These are phyloP conservation scores for Lasius platythorax DNA, from an alignment of 2,888 invertebrate species.

Conservation along the genomic window DNA sequence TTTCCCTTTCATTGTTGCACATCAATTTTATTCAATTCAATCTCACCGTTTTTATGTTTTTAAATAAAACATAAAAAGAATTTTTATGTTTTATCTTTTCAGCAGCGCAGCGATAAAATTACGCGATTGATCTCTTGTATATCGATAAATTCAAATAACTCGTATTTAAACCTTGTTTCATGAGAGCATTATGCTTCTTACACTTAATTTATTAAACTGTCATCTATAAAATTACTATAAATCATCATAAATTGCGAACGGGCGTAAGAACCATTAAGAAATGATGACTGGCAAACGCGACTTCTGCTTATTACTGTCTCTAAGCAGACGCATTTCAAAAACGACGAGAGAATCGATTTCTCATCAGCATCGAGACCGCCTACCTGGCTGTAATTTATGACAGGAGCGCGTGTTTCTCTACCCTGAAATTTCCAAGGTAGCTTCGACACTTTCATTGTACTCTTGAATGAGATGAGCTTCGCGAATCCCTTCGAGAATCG, in stretches of 20 bases:
- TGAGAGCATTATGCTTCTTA: not conserved
- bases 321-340: constrained; percentile 8
- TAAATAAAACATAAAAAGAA: not conserved
- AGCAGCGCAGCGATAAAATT: not conserved
- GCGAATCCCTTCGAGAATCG: not conserved
- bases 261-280: not conserved
- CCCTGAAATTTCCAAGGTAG: constrained; percentile 21
- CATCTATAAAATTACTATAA: not conserved
- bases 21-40: constrained; percentile 9
- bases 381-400: constrained; percentile 48
- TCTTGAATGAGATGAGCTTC: not conserved
- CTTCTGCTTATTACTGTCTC: constrained; percentile 1
- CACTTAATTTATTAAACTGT: not conserved
- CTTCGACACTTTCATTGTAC: constrained; percentile 34
- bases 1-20: not conserved
- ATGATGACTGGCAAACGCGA: not conserved
- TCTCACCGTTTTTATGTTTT: no score
- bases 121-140: not conserved
- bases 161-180: not conserved
- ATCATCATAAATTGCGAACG: not conserved
- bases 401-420: constrained; percentile 17
- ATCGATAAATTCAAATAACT: not conserved
- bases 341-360: constrained; percentile 42
- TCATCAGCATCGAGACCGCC: not conserved
- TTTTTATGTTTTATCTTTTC: constrained; percentile 7